Conservation (phyloP, 1,140 invertebrate genomes). For the Whitmania pigra region DNA sequence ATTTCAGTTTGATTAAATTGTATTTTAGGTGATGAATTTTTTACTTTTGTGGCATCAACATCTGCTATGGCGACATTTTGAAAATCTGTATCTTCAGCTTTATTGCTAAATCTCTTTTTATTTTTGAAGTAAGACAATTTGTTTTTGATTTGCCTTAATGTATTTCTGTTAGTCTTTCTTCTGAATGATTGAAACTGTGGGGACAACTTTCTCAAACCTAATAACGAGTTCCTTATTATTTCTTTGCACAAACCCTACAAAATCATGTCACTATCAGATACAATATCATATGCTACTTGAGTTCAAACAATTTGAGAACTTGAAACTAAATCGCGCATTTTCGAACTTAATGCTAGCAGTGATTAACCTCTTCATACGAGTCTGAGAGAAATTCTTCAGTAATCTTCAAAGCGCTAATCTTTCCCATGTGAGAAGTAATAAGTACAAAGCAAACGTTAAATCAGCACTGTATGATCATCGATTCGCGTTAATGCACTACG, state of each 20-base stretch:
- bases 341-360: too few relatives aligned
- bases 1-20: neutral
- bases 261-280: neutral
- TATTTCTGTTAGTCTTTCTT: neutral
- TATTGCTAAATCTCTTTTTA: neutral
- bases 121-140: neutral
- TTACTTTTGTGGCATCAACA: neutral
- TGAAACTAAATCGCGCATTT: too few relatives aligned
- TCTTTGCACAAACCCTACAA: constrained; percentile 6
- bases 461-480: too few relatives aligned
- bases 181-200: neutral
- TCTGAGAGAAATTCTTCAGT: too few relatives aligned
- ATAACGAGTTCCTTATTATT: constrained; percentile 4
- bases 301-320: too few relatives aligned
- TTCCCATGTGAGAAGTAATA: too few relatives aligned
- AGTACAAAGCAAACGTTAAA: too few relatives aligned
- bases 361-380: too few relatives aligned
- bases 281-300: too few relatives aligned
- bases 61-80: neutral
- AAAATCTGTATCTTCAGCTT: neutral
- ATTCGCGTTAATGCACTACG: too few relatives aligned
- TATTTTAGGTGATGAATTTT: neutral
- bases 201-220: constrained; percentile 2
- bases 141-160: neutral
- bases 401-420: too few relatives aligned